Evolutionary conservation across 2,113 vertebrate species (phyloP), one percentile per base, ranked within the genome.

Genomic region (Ammodytes marinus): DNA sequence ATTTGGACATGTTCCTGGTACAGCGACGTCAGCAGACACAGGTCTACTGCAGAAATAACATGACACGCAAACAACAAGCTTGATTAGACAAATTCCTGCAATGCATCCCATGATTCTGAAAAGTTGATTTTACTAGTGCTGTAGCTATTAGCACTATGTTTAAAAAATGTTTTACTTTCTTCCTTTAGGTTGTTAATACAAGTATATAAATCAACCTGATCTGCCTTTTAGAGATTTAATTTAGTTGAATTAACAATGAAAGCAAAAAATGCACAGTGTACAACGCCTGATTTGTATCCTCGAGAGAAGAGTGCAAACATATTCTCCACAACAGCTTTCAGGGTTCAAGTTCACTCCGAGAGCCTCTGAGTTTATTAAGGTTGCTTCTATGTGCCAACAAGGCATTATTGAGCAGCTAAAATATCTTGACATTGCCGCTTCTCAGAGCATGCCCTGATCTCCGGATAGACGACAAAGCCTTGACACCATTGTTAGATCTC

Each of bases 1-100:
- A 45, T 54, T 67, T 77, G 81, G 86, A 81, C 58, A 55, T 42
- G 47, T 70, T 84, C 77, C 70, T 45, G 58, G 85, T 73, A 82
- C 84, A 71, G 53, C 45, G 84, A 90, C 59, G 60, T 70, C 59
- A 77, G 71, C 46, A 53, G 60, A 76, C 47, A 9, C 40, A 37
- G 43, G 53, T 3, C 11, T 5, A n/a, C 69, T 39, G 46, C 55
- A 76, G 80, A 74, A 47, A 83, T 79, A 86, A 80, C 53, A n/a
- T 57, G 57, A 37, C 84, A 55, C 59, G 65, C 19, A 55, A 84
- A 84, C 66, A 78, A 27, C 8, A 55, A 1, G 5, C n/a, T 1
- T 17, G 11, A 72, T 59, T 10, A 79, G 42, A 59, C 52, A 4
- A 46, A 11, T 27, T 27, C 27, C 27, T 27, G 27, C 69, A 54